Base-by-base conservation (phyloP, 2,113 vertebrate genomes). In the Lepidothrix coronata region DNA sequence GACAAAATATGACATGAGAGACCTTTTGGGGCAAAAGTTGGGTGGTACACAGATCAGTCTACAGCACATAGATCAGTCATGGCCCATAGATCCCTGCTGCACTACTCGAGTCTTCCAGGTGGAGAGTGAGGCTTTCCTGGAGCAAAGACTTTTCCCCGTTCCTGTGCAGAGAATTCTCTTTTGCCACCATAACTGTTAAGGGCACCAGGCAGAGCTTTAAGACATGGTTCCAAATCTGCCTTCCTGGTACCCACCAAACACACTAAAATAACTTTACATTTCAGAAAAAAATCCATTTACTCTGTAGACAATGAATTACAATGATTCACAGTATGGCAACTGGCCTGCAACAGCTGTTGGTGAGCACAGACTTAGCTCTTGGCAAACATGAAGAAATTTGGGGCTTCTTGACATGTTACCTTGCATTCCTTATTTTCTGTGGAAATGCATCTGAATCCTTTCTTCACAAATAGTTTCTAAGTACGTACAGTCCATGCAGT, bases 61-160 rank as follows among this genome's bases (percentile, higher is more conserved):
- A n/a, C 57, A 54, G 7, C 49, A 52, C 51, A 52, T 28, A 52
- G 21, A 66, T 68, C 43, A 31, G 7, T 39, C 41, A 51, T 1
- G 2, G 30, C 24, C 16, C 14, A 6, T 12, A 31, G 30, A 51
- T 68, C 31, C 13, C 17, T 19, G 25, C 22, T 0, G 0, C 15
- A 6, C 27, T 63, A 30, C 76, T 84, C 65, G 41, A 66, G 27
- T 48, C 21, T 25, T 91, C 62, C 28, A 31, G 24, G 31, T 55
- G 30, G 35, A 65, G 22, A 77, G 8, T 18, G 76, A 63, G 57
- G 15, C 41, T 74, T 67, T n/a, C 41, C 21, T 52, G 73, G 9
- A 3, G 5, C 22, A 10, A 39, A 59, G 46, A 49, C 4, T 8
- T 81, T n/a, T 33, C 48, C 41, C 52, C 68, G 35, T 19, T 84